A percentile compares a stretch with the other conserved stretches of the same genome.
These are phyloP conservation scores for Cheilosia variabilis DNA, from an alignment of 2,888 invertebrate genomes.

Conservation along the genomic window DNA sequence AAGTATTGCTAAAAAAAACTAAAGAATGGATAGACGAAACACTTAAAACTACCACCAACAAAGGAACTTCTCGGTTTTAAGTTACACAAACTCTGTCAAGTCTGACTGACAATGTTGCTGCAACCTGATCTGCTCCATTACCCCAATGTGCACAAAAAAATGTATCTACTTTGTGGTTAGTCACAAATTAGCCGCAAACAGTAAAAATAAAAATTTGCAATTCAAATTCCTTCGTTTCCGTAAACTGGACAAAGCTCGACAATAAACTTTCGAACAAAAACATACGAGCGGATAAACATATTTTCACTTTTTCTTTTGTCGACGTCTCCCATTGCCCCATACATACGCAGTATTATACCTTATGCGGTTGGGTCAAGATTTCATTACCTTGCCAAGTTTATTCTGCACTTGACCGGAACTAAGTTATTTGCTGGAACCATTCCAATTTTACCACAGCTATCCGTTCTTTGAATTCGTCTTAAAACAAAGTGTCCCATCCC, in stretches of 20 bases:
- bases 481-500: neutral
- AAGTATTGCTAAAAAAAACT: too few relatives aligned
- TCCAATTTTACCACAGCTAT: conserved; percentile 33
- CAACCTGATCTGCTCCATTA: too few relatives aligned
- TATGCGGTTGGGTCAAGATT: conserved; percentile 61
- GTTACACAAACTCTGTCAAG: too few relatives aligned
- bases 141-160: too few relatives aligned
- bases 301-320: conserved; percentile 31
- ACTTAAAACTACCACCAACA: too few relatives aligned
- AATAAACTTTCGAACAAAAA: conserved; percentile 36
- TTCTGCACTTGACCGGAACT: conserved; percentile 64
- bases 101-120: too few relatives aligned
- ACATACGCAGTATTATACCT: conserved; percentile 22
- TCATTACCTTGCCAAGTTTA: conserved; percentile 62
- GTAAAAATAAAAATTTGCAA: conserved; percentile 43
- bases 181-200: conserved; percentile 36
- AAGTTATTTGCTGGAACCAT: conserved; percentile 53
- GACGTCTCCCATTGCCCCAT: neutral
- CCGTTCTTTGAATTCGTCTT: conserved; percentile 13
- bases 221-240: conserved; percentile 34
- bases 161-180: conserved; percentile 14
- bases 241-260: conserved; percentile 6
- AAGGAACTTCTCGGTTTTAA: too few relatives aligned
- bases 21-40: too few relatives aligned
- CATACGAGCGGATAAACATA: conserved; percentile 44